Evolutionary conservation across 2,797 vertebrate genomes (phyloP).

Genomic region (Microtus obscurus): DNA sequence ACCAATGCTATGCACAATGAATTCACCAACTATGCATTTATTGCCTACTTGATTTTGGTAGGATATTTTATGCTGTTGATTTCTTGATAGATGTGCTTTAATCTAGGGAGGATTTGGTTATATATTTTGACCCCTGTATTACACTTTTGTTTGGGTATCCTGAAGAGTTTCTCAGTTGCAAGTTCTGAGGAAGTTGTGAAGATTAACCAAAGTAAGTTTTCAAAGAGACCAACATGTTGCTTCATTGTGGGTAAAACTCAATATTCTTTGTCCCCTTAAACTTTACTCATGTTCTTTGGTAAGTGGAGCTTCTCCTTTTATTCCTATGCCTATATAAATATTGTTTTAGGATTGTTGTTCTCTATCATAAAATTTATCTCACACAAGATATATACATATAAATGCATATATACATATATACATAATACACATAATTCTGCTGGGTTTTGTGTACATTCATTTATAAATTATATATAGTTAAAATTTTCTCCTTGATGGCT

Average conservation of each 20-base stretch:
- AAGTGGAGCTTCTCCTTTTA: background rate
- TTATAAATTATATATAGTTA: background rate
- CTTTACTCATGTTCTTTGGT: background rate
- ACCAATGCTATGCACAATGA: background rate
- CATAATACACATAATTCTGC: background rate
- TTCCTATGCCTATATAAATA: background rate
- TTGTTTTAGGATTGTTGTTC: background rate
- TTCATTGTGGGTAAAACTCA: background rate
- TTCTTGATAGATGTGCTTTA: background rate
- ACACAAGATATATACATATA: background rate
- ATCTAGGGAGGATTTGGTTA: background rate
- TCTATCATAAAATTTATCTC: background rate
- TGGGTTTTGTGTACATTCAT: background rate
- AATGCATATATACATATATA: background rate
- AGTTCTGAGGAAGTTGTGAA: background rate
- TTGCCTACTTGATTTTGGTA: background rate
- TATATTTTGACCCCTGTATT: background rate
- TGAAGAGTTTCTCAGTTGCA: background rate
- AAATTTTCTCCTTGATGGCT: background rate
- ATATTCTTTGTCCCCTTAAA: background rate
- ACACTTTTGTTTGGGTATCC: background rate
- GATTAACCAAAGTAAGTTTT: background rate
- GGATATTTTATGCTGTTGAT: background rate
- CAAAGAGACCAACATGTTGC: background rate
- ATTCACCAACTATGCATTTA: background rate